Evolutionary conservation across 1,140 invertebrate species (phyloP).

Genomic region (Nymphalis io): DNA sequence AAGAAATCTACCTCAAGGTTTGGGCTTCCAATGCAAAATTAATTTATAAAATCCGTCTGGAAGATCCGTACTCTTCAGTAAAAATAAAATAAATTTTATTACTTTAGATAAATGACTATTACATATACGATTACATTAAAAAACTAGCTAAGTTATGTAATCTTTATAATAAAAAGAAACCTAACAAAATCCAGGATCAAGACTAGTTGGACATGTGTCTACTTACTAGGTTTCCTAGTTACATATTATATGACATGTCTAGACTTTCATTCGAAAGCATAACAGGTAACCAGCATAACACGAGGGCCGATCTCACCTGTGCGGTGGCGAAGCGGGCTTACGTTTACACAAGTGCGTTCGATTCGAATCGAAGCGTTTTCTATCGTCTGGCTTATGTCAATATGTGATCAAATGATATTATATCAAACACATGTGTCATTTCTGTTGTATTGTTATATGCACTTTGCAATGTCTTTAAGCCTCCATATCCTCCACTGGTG

Average conservation of each 20-base stretch:
- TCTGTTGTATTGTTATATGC: too few species aligned
- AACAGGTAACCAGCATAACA: background rate
- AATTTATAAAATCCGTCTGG: too few species aligned
- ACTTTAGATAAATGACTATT: background rate
- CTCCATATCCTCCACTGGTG: too few species aligned
- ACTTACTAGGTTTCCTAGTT: conserved; percentile 2
- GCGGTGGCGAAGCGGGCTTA: background rate
- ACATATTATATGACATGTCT: conserved; percentile 7
- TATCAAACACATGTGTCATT: too few species aligned
- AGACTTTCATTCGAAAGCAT: conserved; percentile 10
- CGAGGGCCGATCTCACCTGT: background rate
- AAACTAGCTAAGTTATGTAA: background rate
- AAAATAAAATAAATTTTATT: too few species aligned
- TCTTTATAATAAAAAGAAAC: background rate
- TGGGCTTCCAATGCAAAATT: too few species aligned
- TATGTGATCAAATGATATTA: too few species aligned
- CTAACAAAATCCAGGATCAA: background rate
- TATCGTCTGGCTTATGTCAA: too few species aligned
- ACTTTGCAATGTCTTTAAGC: too few species aligned
- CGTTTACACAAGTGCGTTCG: background rate
- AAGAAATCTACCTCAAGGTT: too few species aligned
- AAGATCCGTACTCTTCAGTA: too few species aligned
- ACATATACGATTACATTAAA: background rate
- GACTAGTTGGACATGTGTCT: background rate
- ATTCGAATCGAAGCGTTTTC: background rate